Percentiles rank a stretch among this genome's conserved stretches.
Conservation (phyloP, 2,888 invertebrate genomes). For the Notocelia uddmanniana region DNA sequence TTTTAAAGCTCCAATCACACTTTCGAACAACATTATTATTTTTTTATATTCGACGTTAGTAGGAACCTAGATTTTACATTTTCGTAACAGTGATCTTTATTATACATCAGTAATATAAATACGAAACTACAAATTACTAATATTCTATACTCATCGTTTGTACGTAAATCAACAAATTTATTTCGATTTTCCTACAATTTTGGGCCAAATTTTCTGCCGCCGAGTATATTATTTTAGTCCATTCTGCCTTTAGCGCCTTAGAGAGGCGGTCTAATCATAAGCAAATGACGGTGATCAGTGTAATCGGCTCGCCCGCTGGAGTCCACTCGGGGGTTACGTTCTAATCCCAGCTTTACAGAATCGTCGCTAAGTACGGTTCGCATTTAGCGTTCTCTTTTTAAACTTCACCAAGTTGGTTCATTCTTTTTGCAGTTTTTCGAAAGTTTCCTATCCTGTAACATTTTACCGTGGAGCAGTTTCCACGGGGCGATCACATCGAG, state of each 20-base stretch:
- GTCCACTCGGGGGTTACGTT: slow-evolving; percentile 5
- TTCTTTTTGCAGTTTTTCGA: slow-evolving; percentile 80
- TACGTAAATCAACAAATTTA: too few species aligned
- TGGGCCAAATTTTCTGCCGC: too few species aligned
- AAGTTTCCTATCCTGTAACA: slow-evolving; percentile 83
- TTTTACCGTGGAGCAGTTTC: slow-evolving; percentile 82
- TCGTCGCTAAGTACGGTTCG: slow-evolving; percentile 70
- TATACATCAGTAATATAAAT: background rate
- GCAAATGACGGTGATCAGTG: slow-evolving; percentile 17
- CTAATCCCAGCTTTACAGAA: slow-evolving; percentile 52
- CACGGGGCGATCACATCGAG: slow-evolving; percentile 83
- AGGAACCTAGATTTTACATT: too few species aligned
- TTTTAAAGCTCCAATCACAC: slow-evolving; percentile 34
- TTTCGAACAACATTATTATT: slow-evolving; percentile 13
- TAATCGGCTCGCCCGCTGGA: slow-evolving; percentile 22
- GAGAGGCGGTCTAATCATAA: background rate
- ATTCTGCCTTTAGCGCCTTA: background rate
- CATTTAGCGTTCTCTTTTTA: slow-evolving; percentile 82
- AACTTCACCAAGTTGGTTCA: slow-evolving; percentile 70
- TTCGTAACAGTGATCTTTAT: too few species aligned
- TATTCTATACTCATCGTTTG: too few species aligned
- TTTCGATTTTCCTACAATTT: background rate
- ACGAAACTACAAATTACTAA: too few species aligned
- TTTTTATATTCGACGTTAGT: background rate
- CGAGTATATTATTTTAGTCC: too few species aligned